phyloP scores from a whole-genome alignment of 2,113 vertebrate species.

The Procapra przewalskii region DNA sequence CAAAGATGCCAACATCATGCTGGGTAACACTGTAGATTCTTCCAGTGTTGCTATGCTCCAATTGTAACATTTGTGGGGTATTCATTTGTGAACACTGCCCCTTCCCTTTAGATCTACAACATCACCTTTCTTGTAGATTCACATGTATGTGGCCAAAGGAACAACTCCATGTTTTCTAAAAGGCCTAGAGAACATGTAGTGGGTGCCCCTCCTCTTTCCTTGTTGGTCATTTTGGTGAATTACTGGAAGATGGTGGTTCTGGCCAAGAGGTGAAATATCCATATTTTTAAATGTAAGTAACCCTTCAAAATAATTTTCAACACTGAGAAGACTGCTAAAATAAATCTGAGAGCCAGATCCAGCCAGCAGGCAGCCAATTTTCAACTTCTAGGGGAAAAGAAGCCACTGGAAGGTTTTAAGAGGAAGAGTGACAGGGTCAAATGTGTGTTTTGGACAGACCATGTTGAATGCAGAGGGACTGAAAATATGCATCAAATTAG shows the following conservation, averaged over 20 bases:
- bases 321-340: background rate
- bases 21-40: background rate
- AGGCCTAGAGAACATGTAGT: background rate
- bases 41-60: background rate
- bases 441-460: background rate
- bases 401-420: background rate
- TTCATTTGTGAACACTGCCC: background rate
- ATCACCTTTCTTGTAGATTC: background rate
- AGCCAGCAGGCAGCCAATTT: background rate
- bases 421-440: background rate
- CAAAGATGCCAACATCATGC: background rate
- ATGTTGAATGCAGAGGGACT: background rate
- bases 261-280: background rate
- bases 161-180: background rate
- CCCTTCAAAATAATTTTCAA: background rate
- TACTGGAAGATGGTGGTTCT: background rate
- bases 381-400: background rate
- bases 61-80: background rate
- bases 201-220: background rate
- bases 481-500: slow-evolving; percentile 2
- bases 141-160: background rate
- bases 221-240: background rate
- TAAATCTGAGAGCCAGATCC: background rate
- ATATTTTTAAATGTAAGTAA: background rate
- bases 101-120: background rate